Evolutionary conservation across 2,113 vertebrate species (phyloP), one percentile per base, ranked within the genome.

Genomic region (Mus pahari): DNA sequence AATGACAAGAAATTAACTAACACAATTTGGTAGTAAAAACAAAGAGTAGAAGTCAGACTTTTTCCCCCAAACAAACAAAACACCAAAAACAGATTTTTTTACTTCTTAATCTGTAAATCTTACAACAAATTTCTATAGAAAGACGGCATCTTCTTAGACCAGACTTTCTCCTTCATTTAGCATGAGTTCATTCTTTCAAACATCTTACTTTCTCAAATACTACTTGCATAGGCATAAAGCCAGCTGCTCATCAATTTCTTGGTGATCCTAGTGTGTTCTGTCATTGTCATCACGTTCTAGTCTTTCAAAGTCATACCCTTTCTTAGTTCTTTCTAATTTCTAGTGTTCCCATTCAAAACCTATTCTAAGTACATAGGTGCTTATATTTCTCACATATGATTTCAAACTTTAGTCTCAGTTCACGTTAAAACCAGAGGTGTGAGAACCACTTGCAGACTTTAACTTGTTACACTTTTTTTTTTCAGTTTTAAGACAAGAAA

Each of bases 401-500:
- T 92, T 96, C 93, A 95, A 92, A 97, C 92, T 94, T 97, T 97
- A 94, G 87, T 89, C 97, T 98, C 96, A 95, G 90, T 97, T 94
- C 93, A 82, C 94, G 96, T 96, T 96, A 97, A 98, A 98, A 98
- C 97, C 93, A 97, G 96, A 97, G 97, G 91, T 96, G 97, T 96
- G 98, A 98, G 96, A 98, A 95, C 92, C 33, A 98, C 74, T 98
- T 96, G 94, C 0, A 96, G 68, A 92, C 94, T 97, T 98, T 95
- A 97, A 95, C 97, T 97, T 97, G 87, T 97, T 98, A 98, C 62
- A 62, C 79, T 83, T 0, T 88, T 95, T 95, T 68, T 98, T 98
- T 98, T 97, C 62, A 28, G 96, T 97, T 98, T 98, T 98, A 98
- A 98, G 96, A 98, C 45, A 95, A 98, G 96, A 98, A 98, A 98